Evolutionary conservation across 2,113 vertebrate genomes (phyloP).

Genomic region (Coryphaenoides rupestris): DNA sequence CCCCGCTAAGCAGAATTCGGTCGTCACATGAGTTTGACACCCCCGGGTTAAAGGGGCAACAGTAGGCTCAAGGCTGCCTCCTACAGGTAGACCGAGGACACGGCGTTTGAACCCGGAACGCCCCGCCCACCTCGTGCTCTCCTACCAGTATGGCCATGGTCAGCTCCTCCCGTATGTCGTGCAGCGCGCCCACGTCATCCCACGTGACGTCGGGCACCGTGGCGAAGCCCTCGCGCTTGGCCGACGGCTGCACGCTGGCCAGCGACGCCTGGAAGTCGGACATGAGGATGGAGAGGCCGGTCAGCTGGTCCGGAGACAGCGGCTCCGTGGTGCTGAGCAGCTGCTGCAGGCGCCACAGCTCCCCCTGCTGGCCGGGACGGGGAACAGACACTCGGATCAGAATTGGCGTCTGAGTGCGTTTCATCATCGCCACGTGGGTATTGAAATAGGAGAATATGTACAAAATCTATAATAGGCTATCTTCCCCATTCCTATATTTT

Average conservation of each 20-base stretch:
- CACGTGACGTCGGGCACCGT: conserved; percentile 94
- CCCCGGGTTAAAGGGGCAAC: too few relatives aligned
- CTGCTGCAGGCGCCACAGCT: conserved; percentile 76
- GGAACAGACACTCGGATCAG: too few relatives aligned
- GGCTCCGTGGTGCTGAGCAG: conserved; percentile 77
- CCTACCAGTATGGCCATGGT: conserved; percentile 94
- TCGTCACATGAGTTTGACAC: too few relatives aligned
- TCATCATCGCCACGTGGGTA: too few relatives aligned
- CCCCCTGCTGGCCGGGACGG: conserved; percentile 64
- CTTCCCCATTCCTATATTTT: too few relatives aligned
- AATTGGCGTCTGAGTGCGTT: too few relatives aligned
- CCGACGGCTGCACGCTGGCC: conserved; percentile 87
- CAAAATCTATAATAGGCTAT: too few relatives aligned
- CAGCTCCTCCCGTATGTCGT: conserved; percentile 89
- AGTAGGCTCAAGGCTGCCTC: too few relatives aligned
- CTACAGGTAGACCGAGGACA: too few relatives aligned
- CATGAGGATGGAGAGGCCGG: conserved; percentile 82
- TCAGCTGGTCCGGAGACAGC: conserved; percentile 80
- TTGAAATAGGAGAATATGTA: too few relatives aligned
- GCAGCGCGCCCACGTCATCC: conserved; percentile 90
- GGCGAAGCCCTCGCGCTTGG: conserved; percentile 96
- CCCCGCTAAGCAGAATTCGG: too few relatives aligned
- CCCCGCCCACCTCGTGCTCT: background rate
- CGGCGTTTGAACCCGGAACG: too few relatives aligned
- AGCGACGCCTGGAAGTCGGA: conserved; percentile 86